phyloP scores from a whole-genome alignment of 2,113 vertebrate genomes.

The Petrocephalus zakoni region DNA sequence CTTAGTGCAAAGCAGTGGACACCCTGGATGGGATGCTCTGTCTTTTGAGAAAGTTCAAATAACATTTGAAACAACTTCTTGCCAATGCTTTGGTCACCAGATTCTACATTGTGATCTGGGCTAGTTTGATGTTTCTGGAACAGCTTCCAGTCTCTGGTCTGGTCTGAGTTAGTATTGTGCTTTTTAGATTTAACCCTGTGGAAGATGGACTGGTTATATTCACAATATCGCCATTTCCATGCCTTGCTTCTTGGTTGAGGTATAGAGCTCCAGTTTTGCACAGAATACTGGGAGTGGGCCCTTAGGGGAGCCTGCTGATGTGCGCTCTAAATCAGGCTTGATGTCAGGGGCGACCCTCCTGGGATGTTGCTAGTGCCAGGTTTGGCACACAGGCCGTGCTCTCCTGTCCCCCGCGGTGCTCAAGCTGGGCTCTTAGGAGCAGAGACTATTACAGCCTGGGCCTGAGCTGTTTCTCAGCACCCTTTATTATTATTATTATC shows the following conservation, averaged over 20 bases:
- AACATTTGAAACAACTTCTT: neutral
- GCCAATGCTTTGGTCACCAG: neutral
- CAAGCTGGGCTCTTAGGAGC: neutral
- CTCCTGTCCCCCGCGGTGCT: neutral
- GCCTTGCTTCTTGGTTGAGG: neutral
- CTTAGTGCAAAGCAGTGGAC: neutral
- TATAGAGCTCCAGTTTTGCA: neutral
- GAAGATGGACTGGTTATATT: neutral
- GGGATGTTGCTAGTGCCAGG: neutral
- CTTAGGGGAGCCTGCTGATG: neutral
- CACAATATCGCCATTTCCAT: neutral
- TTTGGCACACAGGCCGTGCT: neutral
- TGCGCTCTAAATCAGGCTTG: conserved; percentile 14
- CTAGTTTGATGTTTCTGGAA: neutral
- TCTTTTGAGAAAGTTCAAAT: neutral
- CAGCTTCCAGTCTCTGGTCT: neutral
- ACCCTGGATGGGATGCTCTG: neutral
- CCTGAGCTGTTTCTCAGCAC: neutral
- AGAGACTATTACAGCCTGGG: neutral
- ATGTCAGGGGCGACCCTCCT: neutral
- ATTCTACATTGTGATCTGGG: neutral
- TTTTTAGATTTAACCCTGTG: neutral
- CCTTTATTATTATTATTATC: neutral
- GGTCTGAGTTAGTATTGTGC: neutral
- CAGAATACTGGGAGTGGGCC: neutral